Evolutionary conservation across 1,140 invertebrate species (phyloP).

Genomic region (Orius laevigatus): DNA sequence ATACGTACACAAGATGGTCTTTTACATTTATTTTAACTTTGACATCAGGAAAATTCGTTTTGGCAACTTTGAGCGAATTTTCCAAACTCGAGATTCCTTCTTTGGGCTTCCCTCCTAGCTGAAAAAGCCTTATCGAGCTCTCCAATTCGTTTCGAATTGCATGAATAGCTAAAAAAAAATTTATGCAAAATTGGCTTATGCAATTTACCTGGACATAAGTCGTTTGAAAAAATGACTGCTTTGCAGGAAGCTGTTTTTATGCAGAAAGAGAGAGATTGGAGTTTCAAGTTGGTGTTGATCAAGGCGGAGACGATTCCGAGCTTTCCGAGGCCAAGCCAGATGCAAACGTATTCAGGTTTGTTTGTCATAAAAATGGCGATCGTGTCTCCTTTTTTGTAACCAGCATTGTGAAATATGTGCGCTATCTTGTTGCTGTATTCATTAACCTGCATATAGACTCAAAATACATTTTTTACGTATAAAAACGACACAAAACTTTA

Average conservation of each 20-base stretch:
- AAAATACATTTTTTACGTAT: too few relatives aligned
- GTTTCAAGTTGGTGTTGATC: constrained; percentile 71
- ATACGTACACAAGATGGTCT: constrained; percentile 64
- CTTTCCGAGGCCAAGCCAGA: constrained; percentile 81
- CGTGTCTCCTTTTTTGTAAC: constrained; percentile 53
- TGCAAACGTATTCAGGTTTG: constrained; percentile 59
- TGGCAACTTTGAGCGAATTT: background rate
- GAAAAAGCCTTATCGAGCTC: constrained; percentile 1
- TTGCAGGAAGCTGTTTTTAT: constrained; percentile 56
- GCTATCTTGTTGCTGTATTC: constrained; percentile 60
- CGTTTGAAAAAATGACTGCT: constrained; percentile 56
- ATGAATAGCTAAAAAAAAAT: background rate
- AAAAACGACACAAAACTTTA: too few relatives aligned
- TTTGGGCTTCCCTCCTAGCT: constrained; percentile 5
- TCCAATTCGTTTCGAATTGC: background rate
- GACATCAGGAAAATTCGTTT: background rate
- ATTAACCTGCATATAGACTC: constrained; percentile 49
- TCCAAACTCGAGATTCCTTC: background rate
- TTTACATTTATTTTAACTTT: constrained; percentile 24
- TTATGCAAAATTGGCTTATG: background rate
- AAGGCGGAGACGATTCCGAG: constrained; percentile 69
- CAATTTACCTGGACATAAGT: constrained; percentile 39
- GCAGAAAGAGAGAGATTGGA: constrained; percentile 60
- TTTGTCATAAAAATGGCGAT: constrained; percentile 75
- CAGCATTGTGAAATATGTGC: constrained; percentile 47